These are phyloP conservation scores for Leptodirus hochenwartii DNA, from an alignment of 2,888 invertebrate genomes.

Conservation along the genomic window DNA sequence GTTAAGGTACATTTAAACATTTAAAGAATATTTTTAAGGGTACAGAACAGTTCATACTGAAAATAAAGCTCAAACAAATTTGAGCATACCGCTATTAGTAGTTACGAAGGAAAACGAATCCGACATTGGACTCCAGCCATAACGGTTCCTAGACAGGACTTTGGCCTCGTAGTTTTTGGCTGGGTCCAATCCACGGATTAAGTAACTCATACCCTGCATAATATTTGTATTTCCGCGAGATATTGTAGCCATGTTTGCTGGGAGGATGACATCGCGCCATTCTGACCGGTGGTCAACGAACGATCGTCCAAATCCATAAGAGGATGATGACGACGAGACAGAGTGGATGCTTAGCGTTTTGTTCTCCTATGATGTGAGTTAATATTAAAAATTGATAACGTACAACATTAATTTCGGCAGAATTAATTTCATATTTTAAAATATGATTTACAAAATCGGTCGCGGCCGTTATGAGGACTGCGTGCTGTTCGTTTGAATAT, in stretches of 20 bases:
- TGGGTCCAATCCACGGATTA: constrained; percentile 44
- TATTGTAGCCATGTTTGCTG: constrained; percentile 21
- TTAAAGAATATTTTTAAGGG: no score
- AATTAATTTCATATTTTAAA: no score
- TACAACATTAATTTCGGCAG: no score
- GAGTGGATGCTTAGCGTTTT: constrained; percentile 19
- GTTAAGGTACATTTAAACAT: no score
- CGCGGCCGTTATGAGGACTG: no score
- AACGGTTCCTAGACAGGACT: constrained; percentile 46
- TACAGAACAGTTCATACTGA: no score
- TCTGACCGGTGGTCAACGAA: constrained; percentile 29
- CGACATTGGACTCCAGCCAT: constrained; percentile 46
- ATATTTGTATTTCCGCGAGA: no score
- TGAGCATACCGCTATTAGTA: constrained; percentile 37
- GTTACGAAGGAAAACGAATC: constrained; percentile 44
- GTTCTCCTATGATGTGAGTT: constrained; percentile 19
- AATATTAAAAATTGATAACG: neutral
- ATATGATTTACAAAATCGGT: no score
- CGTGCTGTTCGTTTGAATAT: no score
- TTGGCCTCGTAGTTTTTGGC: constrained; percentile 47
- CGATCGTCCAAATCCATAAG: constrained; percentile 21
- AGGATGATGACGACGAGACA: no score
- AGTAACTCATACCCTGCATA: constrained; percentile 45
- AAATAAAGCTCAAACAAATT: no score
- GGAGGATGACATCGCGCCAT: constrained; percentile 38